Evolutionary conservation across 2,113 vertebrate genomes (phyloP), one percentile per base, ranked within the genome.

Genomic region (Chroicocephalus ridibundus): DNA sequence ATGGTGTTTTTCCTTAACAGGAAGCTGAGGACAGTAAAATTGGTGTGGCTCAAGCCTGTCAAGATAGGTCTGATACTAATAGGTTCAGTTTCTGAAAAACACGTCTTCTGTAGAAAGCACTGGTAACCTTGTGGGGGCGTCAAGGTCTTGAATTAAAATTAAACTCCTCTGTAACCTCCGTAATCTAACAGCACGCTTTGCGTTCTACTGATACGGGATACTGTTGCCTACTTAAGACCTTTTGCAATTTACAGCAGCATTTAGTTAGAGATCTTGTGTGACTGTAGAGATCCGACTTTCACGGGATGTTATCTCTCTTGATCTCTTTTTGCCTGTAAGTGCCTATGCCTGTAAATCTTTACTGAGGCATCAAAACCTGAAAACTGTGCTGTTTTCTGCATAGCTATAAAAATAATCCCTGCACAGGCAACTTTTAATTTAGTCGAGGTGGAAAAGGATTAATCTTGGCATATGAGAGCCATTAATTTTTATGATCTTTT

Each of bases 61-160:
- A 24, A 47, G 44, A 32, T 13, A 36, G 62, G 22, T 7, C 14
- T 15, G 25, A 14, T 49, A 7, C 46, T 86, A 66, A 68, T 44
- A 14, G 12, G 15, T 13, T 19, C 34, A 3, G 3, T 25, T 89
- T 70, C 57, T 78, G 24, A 76, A 70, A 75, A 82, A 58, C 11
- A 26, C 1, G 2, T 44, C 44, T 66, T 57, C 34, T 91, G 40
- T 38, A 74, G 83, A 91, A 94, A 86, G 86, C 60, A 34, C 70
- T 38, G 38, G n/a, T 61, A 55, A 82, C 90, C 88, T 93, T 92
- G 44, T 82, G 81, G 64, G 74, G n/a, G 69, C 47, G 38, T 86
- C 80, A 69, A 76, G 95, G 90, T 71, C 94, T 76, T 74, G 92
- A 91, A 82, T 81, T 68, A 74, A 93, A 77, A 70, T 81, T 20